Evolutionary conservation across 2,888 invertebrate genomes (phyloP), one percentile per base, ranked within the genome.

Genomic region (Lissocephala sabroskyi): DNA sequence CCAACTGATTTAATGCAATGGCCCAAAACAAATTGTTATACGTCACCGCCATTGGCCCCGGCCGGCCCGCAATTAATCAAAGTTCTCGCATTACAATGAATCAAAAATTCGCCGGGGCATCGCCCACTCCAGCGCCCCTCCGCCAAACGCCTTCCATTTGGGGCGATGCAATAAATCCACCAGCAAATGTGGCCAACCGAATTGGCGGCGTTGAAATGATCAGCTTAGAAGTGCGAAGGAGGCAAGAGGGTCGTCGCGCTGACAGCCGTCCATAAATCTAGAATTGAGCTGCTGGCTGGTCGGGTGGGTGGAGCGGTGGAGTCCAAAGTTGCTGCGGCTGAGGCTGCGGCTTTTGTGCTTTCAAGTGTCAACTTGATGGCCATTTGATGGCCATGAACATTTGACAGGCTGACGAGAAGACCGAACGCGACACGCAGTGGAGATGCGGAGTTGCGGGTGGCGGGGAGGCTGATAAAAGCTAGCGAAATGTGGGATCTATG

Each of bases 21-120:
- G 23, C 23, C 23, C 59, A 73, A 68, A 76, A 76, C 70, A 71
- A 76, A 71, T 71, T 71, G 76, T 71, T 76, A 76, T 76, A 61
- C 61, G 67, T 51, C 48, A 40, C 6, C 16, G n/a, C 36, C 17
- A 10, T 17, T 1, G 26, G 26, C 26, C 9, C 9, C 26, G 9
- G 19, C 29, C 4, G 23, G 13, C 16, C 52, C 73, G 68, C 68
- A 70, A 70, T 70, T 70, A 70, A 70, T 70, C 68, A 70, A 70
- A 70, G 68, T 52, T 75, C 48, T 57, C 68, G 73, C 65, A 71
- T 75, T 75, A 75, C 68, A 70, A 70, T 70, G 75, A 70, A 70
- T 70, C 68, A 70, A 70, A 68, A 67, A 62, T 68, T 16, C 16
- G 14, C 35, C 23, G 7, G 35, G 14, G 14, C 13, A 13, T 35